Conservation (phyloP, 2,888 invertebrate genomes). For the Epinotia demarniana region DNA sequence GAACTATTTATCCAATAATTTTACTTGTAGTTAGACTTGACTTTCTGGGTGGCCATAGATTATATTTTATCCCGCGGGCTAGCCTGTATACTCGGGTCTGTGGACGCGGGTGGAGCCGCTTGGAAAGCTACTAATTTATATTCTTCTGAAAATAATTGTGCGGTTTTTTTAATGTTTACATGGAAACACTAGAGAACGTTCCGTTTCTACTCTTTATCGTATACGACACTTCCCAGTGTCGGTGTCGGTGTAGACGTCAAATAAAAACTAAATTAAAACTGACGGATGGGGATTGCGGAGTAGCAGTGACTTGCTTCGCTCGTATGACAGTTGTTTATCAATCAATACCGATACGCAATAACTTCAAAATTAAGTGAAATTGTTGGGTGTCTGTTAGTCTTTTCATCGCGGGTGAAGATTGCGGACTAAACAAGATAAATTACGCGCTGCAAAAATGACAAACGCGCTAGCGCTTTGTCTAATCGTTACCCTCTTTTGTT, state of each 20-base stretch:
- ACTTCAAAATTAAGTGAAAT: constrained; percentile 75
- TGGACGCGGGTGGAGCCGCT: no score
- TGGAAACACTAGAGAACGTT: constrained; percentile 17
- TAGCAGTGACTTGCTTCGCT: constrained; percentile 49
- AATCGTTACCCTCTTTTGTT: constrained; percentile 67
- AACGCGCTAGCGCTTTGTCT: constrained; percentile 78
- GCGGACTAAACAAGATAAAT: constrained; percentile 58
- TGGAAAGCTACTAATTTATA: no score
- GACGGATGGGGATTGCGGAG: neutral
- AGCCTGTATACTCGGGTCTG: no score
- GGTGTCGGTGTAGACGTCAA: neutral
- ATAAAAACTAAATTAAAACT: neutral
- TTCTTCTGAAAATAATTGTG: neutral
- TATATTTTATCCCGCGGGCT: no score
- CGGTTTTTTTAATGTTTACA: neutral
- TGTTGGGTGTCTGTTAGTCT: constrained; percentile 67
- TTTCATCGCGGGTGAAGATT: constrained; percentile 58
- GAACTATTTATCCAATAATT: no score
- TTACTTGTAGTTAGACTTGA: no score
- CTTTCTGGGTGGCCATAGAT: no score
- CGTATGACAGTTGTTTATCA: constrained; percentile 72
- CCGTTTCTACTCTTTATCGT: constrained; percentile 3
- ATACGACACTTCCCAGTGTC: neutral
- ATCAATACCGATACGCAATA: constrained; percentile 68
- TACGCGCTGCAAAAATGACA: constrained; percentile 66